Evolutionary conservation across 2,888 invertebrate species (phyloP), one percentile per base, ranked within the genome.

Genomic region (Aspidapion aeneum): DNA sequence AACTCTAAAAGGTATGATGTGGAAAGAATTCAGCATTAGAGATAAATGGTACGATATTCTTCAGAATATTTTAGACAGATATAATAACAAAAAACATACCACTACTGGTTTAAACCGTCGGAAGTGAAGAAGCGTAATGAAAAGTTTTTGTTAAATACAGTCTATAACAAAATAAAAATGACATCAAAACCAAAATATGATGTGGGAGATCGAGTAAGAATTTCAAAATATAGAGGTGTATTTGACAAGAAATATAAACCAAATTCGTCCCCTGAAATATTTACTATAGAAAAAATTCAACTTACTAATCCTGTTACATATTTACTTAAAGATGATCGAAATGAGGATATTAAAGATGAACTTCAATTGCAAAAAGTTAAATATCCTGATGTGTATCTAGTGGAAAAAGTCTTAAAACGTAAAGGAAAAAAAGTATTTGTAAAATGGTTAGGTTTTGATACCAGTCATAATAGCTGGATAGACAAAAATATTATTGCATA

Each of bases 401-500:
- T n/a, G n/a, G n/a, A n/a, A n/a, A n/a, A n/a, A n/a, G n/a, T n/a
- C n/a, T n/a, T n/a, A n/a, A n/a, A n/a, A n/a, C n/a, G n/a, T n/a
- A n/a, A n/a, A n/a, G n/a, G n/a, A n/a, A n/a, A n/a, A n/a, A n/a
- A n/a, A n/a, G n/a, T n/a, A n/a, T n/a, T n/a, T n/a, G n/a, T n/a
- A n/a, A n/a, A n/a, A n/a, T n/a, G n/a, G n/a, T n/a, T n/a, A n/a
- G n/a, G n/a, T n/a, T n/a, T n/a, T n/a, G n/a, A n/a, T n/a, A n/a
- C 58, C 73, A 18, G 64, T 73, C 70, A 73, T 57, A 74, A 73
- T 61, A 71, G 70, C 49, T 74, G 71, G 69, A 73, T 73, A 57
- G 21, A 57, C n/a, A 18, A 61, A 21, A 16, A 60, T 35, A 48
- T 20, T 1, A 59, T 48, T 5, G 16, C 50, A n/a, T n/a, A n/a